Conservation (phyloP, 2,888 invertebrate species). For the Oscheius sp. region DNA sequence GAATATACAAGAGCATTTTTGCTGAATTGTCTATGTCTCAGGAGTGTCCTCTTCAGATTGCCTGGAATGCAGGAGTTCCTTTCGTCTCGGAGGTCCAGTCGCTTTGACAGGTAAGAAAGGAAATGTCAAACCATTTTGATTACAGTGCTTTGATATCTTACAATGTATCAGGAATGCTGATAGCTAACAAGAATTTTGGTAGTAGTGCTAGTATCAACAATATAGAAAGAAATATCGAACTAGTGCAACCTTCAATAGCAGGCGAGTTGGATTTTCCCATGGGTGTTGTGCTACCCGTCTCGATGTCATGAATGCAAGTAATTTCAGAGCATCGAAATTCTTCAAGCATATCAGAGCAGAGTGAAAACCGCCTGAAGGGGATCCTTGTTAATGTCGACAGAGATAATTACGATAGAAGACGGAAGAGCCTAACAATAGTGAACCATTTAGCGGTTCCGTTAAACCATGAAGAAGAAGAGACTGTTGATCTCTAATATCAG, state of each 20-base stretch:
- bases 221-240: conserved; percentile 11
- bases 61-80: conserved; percentile 39
- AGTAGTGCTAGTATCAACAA: conserved; percentile 14
- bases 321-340: conserved; percentile 8
- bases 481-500: conserved; percentile 21
- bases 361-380: conserved; percentile 8
- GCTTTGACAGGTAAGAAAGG: conserved; percentile 28
- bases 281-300: no score
- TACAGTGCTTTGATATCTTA: conserved; percentile 14
- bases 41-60: conserved; percentile 31
- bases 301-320: background rate
- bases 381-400: conserved; percentile 12
- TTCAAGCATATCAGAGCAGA: background rate
- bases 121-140: background rate
- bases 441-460: conserved; percentile 35
- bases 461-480: conserved; percentile 26
- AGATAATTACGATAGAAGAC: conserved; percentile 15
- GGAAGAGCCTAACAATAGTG: conserved; percentile 47
- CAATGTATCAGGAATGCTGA: conserved; percentile 18
- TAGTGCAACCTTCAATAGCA: background rate
- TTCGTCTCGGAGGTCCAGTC: conserved; percentile 38
- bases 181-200: conserved; percentile 21
- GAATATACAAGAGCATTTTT: conserved; percentile 65
- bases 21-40: conserved; percentile 51
- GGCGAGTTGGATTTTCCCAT: no score